Conservation (phyloP, 2,797 vertebrate genomes). For the Pseudocheirus occidentalis region DNA sequence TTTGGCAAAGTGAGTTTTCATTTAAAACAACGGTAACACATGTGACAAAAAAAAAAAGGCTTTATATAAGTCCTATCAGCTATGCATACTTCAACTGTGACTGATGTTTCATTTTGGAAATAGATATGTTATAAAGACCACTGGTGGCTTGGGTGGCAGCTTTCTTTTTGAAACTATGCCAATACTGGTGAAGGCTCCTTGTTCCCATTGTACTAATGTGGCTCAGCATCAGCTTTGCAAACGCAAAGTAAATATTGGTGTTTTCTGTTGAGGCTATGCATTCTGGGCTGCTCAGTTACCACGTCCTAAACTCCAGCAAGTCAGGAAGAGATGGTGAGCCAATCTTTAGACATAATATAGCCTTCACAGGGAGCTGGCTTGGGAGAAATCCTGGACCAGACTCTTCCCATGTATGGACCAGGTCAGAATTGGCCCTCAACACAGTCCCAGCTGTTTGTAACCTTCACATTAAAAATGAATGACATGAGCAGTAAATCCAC, state of each 20-base stretch:
- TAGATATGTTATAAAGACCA: not conserved
- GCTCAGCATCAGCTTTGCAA: not conserved
- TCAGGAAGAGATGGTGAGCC: too few relatives aligned
- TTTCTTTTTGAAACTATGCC: not conserved
- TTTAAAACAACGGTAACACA: not conserved
- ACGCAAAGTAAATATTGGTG: not conserved
- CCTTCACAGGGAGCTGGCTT: too few relatives aligned
- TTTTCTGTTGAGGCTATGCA: not conserved
- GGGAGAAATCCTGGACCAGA: too few relatives aligned
- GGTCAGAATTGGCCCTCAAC: too few relatives aligned
- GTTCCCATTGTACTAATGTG: not conserved
- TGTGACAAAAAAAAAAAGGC: not conserved
- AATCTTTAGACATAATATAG: too few relatives aligned
- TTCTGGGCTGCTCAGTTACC: not conserved
- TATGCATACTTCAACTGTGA: not conserved
- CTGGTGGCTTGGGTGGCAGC: not conserved
- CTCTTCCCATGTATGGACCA: too few relatives aligned
- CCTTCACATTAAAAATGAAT: not conserved
- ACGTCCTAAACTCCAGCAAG: too few relatives aligned
- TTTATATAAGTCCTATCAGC: not conserved
- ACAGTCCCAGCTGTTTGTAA: not conserved
- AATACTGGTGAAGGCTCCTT: not conserved
- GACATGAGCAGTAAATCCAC: not conserved
- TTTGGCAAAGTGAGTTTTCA: not conserved
- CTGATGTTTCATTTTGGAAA: not conserved